Evolutionary conservation across 2,113 vertebrate species (phyloP).

Genomic region (Willisornis vidua): DNA sequence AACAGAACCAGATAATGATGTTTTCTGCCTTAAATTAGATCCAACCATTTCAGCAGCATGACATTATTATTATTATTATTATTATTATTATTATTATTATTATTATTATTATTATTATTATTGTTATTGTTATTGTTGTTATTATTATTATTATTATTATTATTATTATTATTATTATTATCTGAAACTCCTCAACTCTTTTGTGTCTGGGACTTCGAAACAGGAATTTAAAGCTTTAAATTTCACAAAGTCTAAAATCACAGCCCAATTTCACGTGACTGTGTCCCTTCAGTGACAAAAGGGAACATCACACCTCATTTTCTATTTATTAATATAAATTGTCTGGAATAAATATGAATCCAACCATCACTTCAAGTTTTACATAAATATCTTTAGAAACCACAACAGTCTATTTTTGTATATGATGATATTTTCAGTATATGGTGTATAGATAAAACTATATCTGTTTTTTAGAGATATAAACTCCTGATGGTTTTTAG

Average conservation of each 20-base stretch:
- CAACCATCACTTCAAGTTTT: background rate
- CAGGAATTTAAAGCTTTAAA: background rate
- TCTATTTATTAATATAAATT: background rate
- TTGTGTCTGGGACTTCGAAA: background rate
- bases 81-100: too few relatives aligned
- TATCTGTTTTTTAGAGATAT: too few relatives aligned
- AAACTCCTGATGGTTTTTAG: background rate
- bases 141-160: too few relatives aligned
- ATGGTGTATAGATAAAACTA: background rate
- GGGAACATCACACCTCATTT: background rate
- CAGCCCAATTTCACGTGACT: background rate
- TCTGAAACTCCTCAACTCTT: background rate
- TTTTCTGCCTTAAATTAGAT: background rate
- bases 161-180: too few relatives aligned
- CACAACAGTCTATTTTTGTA: too few relatives aligned
- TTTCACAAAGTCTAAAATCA: background rate
- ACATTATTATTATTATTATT: background rate
- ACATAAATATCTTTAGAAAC: background rate
- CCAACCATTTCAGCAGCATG: background rate
- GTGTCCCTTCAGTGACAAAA: background rate
- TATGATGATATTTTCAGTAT: too few relatives aligned
- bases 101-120: too few relatives aligned
- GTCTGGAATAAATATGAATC: background rate
- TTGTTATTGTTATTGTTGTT: too few relatives aligned
- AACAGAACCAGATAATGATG: background rate